phyloP scores from a whole-genome alignment of 2,888 invertebrate genomes.

The Torymus texanus region DNA sequence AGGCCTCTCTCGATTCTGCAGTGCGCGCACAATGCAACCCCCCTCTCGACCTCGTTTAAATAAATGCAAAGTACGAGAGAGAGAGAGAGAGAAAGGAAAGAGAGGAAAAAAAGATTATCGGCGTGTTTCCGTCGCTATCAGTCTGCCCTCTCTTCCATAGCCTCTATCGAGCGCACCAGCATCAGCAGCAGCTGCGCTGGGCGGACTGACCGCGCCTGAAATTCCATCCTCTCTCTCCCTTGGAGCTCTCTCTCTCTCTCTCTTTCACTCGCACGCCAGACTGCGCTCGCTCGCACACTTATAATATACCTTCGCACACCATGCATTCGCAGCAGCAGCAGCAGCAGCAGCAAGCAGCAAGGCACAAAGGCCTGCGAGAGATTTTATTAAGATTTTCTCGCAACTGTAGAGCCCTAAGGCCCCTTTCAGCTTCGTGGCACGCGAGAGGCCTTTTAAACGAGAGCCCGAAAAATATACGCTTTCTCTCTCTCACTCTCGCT shows the following conservation, averaged over 20 bases:
- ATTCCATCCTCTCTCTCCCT: slow-evolving; percentile 40
- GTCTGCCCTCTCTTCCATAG: slow-evolving; percentile 18
- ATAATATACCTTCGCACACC: neutral
- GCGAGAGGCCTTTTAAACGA: neutral
- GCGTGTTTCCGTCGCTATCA: slow-evolving; percentile 50
- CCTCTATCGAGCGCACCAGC: slow-evolving; percentile 32
- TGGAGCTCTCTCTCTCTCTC: slow-evolving; percentile 5
- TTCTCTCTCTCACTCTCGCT: slow-evolving; percentile 5
- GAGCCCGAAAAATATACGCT: neutral
- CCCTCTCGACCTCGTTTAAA: slow-evolving; percentile 13
- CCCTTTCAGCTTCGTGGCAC: neutral
- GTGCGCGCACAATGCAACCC: too few relatives aligned
- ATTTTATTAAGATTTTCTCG: slow-evolving; percentile 53
- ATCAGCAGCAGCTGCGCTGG: slow-evolving; percentile 45
- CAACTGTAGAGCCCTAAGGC: neutral
- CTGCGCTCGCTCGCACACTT: neutral
- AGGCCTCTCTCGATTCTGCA: too few relatives aligned
- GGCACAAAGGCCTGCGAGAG: slow-evolving; percentile 44
- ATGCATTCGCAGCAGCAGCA: slow-evolving; percentile 3
- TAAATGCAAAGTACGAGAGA: slow-evolving; percentile 41
- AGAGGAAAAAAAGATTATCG: slow-evolving; percentile 45
- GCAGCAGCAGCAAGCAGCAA: neutral
- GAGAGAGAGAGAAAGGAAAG: neutral
- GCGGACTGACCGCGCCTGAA: slow-evolving; percentile 51
- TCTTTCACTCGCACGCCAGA: neutral